Percentiles rank a stretch among this genome's conserved stretches.
Conservation (phyloP, 1,140 invertebrate genomes). For the Bradysia coprophila region DNA sequence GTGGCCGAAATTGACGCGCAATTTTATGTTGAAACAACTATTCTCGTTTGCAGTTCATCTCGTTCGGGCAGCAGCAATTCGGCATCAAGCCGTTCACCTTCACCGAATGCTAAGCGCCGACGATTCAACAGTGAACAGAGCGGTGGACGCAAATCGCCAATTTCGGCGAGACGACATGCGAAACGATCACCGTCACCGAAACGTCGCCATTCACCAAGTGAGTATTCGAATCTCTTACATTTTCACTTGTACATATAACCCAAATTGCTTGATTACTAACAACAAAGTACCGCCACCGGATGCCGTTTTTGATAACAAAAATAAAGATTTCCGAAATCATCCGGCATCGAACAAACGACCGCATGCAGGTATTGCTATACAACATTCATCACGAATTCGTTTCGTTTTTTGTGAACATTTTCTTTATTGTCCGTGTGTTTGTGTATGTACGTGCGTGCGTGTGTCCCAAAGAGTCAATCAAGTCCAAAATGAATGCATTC, state of each 20-base stretch:
- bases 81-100: slow-evolving; percentile 19
- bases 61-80: slow-evolving; percentile 25
- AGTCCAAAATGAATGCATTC: no score
- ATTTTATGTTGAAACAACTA: no score
- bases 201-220: slow-evolving; percentile 14
- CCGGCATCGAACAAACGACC: not conserved
- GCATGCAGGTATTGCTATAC: not conserved
- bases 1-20: no score
- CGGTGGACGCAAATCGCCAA: slow-evolving; percentile 11
- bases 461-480: no score
- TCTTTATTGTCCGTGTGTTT: not conserved
- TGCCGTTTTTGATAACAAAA: not conserved
- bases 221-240: slow-evolving; percentile 2
- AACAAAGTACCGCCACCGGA: no score
- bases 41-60: slow-evolving; percentile 16
- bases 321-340: slow-evolving; percentile 2
- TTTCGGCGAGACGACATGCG: slow-evolving; percentile 9
- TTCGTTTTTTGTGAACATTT: not conserved
- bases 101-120: slow-evolving; percentile 12
- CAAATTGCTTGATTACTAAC: no score
- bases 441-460: not conserved
- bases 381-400: not conserved
- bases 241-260: not conserved
- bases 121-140: slow-evolving; percentile 11
- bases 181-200: slow-evolving; percentile 12